Base-by-base conservation (phyloP, 2,113 vertebrate genomes). In the Sapayoa aenigma region DNA sequence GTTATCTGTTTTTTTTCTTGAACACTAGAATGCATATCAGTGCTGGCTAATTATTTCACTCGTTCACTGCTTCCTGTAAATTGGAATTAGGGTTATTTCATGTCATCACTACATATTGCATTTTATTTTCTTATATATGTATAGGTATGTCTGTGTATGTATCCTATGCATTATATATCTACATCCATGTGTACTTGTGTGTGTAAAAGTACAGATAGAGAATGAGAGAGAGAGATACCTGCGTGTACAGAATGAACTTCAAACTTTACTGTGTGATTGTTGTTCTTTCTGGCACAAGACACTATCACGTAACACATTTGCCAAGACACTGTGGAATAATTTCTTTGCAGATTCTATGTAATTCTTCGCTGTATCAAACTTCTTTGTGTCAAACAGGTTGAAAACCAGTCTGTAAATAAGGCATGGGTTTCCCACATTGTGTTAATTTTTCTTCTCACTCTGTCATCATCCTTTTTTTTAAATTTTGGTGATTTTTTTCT, bases 181-280 rank as follows among this genome's bases (percentile, higher is more conserved):
- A 19, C 11, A 50, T 14, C 2, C 7, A 31, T 18, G 58, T 28
- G 17, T 5, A 2, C 10, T 0, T 50, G 1, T 19, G 13, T 42
- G 46, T 75, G 9, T 25, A 53, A 44, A 77, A 63, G 18, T 37
- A 42, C 12, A 63, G 3, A 62, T 4, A 53, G 13, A 35, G 9
- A 65, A 25, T 72, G 19, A 60, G 13, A 35, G 9, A 65, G 31
- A 79, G 19, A 60, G 8, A 49, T 30, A 10, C 46, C 33, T 68
- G 33, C 42, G 5, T 27, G 27, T 49, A 31, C 15, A 55, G 27
- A 68, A 55, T 44, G 14, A 65, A 28, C 28, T 27, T 77, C 41
- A 69, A 41, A 6, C 60, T 90, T 90, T 12, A 49, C 33, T 31
- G 18, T 5, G n/a, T 47, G 7, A 3, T 23, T 3, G 21, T 23